phyloP scores from a whole-genome alignment of 2,888 invertebrate genomes.

The Phanerotoma sp. region DNA sequence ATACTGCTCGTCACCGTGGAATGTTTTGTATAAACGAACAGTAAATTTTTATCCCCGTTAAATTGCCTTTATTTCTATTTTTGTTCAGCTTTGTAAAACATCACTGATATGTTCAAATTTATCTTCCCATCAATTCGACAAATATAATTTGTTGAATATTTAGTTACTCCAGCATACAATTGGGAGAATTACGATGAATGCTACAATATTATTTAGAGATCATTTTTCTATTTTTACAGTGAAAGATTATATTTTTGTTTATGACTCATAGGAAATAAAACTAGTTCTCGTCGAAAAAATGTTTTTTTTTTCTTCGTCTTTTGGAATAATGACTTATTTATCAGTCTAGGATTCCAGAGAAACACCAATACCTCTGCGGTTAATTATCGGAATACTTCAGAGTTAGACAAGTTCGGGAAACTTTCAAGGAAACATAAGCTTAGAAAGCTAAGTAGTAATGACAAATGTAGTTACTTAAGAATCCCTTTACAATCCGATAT shows the following conservation, averaged over 20 bases:
- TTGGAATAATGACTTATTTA: neutral
- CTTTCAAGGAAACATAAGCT: slow-evolving; percentile 9
- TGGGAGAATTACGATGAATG: neutral
- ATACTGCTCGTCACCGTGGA: no score
- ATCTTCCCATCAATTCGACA: no score
- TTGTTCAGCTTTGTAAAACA: no score
- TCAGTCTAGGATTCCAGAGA: neutral
- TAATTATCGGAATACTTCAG: slow-evolving; percentile 18
- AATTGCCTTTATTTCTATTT: no score
- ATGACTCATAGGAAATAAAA: neutral
- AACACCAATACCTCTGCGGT: slow-evolving; percentile 9
- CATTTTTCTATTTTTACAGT: neutral
- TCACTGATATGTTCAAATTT: no score
- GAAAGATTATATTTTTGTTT: slow-evolving; percentile 20
- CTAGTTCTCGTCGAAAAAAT: neutral
- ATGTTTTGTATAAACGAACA: no score
- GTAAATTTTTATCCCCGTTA: no score
- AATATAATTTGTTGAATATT: no score
- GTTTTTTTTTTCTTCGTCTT: no score
- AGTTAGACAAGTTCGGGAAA: slow-evolving; percentile 14
- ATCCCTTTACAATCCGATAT: no score
- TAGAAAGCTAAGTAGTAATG: slow-evolving; percentile 13
- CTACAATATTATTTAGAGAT: no score
- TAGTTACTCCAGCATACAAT: no score
- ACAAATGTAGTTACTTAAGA: slow-evolving; percentile 12